Evolutionary conservation across 2,797 vertebrate genomes (phyloP).

Genomic region (Zalophus californianus): DNA sequence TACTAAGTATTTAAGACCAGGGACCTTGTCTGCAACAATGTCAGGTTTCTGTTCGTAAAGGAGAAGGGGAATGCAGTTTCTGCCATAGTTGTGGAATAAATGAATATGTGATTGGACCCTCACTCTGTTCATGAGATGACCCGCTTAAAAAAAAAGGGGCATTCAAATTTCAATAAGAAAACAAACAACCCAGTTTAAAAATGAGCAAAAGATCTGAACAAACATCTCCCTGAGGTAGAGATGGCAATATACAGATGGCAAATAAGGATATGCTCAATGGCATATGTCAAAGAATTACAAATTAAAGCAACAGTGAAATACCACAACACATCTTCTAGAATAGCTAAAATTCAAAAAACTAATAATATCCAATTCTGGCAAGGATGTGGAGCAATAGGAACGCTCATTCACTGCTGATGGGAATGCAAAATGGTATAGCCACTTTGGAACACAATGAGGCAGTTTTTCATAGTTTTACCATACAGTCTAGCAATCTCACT

Average conservation of each 20-base stretch:
- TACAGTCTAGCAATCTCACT: background rate
- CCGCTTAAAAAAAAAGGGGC: background rate
- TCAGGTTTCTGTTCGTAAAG: background rate
- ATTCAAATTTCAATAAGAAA: constrained; percentile 50
- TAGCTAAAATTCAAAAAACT: background rate
- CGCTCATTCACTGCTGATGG: background rate
- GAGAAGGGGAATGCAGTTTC: background rate
- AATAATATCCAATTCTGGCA: background rate
- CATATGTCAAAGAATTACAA: background rate
- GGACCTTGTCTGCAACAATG: background rate
- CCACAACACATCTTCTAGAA: background rate
- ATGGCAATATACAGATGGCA: background rate
- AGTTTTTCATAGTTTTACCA: background rate
- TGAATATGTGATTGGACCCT: background rate
- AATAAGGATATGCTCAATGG: background rate
- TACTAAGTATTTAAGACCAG: background rate
- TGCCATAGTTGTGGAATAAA: background rate
- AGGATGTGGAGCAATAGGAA: background rate
- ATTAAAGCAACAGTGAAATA: constrained; percentile 30
- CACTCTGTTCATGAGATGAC: background rate
- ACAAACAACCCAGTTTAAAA: constrained; percentile 1
- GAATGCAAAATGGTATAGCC: background rate
- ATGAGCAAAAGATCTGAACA: constrained; percentile 5
- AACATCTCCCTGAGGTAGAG: background rate
- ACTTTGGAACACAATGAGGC: background rate